A percentile compares a stretch with the other conserved stretches of the same genome.
These are phyloP conservation scores for Talpa occidentalis DNA, from an alignment of 2,113 vertebrate genomes.

Conservation along the genomic window DNA sequence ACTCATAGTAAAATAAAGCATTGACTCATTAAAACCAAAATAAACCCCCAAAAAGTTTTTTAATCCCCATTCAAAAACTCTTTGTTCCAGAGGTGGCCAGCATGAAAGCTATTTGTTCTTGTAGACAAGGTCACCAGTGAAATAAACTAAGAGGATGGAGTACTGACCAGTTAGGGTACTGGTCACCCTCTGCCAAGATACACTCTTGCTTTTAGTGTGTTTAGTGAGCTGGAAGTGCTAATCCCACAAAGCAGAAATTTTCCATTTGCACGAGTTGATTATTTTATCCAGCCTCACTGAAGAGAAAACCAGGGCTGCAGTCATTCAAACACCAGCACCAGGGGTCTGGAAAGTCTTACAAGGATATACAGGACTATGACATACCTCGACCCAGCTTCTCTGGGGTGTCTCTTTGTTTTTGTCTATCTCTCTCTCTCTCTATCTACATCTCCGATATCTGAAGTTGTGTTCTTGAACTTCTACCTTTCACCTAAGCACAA, in stretches of 20 bases:
- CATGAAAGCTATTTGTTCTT: constrained; percentile 45
- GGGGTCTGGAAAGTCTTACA: constrained; percentile 38
- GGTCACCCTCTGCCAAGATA: background rate
- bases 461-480: background rate
- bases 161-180: background rate
- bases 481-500: background rate
- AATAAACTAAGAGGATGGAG: background rate
- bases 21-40: constrained; percentile 72
- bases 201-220: background rate
- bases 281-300: constrained; percentile 18
- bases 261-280: constrained; percentile 24
- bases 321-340: background rate
- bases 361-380: background rate
- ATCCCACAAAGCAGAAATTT: constrained; percentile 28
- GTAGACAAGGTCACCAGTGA: background rate
- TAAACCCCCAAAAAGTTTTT: background rate
- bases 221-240: background rate
- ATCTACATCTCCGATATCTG: background rate
- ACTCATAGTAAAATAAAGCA: constrained; percentile 39
- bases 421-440: background rate
- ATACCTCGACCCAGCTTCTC: background rate
- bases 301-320: background rate
- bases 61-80: constrained; percentile 38
- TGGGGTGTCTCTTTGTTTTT: background rate
- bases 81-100: constrained; percentile 46